Conservation (phyloP, 2,888 invertebrate genomes). For the Phymatocera aterrima region DNA sequence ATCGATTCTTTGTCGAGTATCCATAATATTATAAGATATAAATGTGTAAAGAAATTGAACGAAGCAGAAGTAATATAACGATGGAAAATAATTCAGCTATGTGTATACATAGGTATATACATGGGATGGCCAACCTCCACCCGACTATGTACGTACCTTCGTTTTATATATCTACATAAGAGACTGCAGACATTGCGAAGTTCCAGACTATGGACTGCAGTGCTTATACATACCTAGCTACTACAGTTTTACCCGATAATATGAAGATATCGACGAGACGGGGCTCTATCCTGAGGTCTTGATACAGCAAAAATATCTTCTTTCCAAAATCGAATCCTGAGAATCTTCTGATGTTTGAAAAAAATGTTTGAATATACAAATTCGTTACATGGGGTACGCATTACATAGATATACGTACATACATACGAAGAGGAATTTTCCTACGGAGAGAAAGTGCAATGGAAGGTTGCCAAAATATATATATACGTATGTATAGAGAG, state of each 20-base stretch:
- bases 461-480: background rate
- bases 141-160: too few species aligned
- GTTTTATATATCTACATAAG: too few species aligned
- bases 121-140: background rate
- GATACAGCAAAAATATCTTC: too few species aligned
- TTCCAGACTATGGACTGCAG: background rate
- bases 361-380: too few species aligned
- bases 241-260: too few species aligned
- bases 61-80: slow-evolving; percentile 20
- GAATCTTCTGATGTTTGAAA: too few species aligned
- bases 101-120: background rate
- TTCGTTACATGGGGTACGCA: too few species aligned
- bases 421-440: background rate
- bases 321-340: too few species aligned
- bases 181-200: background rate
- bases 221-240: too few species aligned
- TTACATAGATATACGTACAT: too few species aligned
- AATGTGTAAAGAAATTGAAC: background rate
- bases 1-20: slow-evolving; percentile 38
- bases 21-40: background rate
- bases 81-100: slow-evolving; percentile 16
- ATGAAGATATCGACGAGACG: too few species aligned
- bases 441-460: background rate
- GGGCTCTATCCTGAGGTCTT: too few species aligned
- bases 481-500: background rate